Conservation (phyloP, 2,113 vertebrate genomes). For the Theristicus caerulescens region DNA sequence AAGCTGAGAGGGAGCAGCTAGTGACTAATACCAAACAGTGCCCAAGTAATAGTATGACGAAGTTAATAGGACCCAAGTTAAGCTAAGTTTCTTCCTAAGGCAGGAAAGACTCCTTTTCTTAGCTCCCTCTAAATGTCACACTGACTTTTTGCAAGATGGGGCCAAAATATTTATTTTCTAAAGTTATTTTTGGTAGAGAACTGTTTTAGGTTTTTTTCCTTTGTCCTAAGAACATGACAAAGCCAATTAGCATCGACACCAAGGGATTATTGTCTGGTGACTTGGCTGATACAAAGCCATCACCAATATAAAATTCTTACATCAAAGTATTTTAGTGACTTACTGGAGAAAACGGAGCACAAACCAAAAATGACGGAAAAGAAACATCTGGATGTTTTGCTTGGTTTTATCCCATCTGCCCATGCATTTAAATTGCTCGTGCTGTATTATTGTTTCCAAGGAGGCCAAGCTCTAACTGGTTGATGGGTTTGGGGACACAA, state of each 20-base stretch:
- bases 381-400: slow-evolving; percentile 30
- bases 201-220: slow-evolving; percentile 3
- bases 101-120: slow-evolving; percentile 65
- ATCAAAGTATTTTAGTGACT: slow-evolving; percentile 19
- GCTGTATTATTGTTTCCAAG: neutral
- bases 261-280: slow-evolving; percentile 36
- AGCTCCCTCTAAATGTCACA: slow-evolving; percentile 68
- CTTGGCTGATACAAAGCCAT: slow-evolving; percentile 27
- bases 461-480: neutral
- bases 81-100: slow-evolving; percentile 58
- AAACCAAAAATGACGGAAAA: neutral
- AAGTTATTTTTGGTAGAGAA: slow-evolving; percentile 61
- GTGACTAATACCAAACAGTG: slow-evolving; percentile 57
- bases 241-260: slow-evolving; percentile 19
- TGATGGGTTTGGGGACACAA: neutral
- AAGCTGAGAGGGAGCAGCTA: slow-evolving; percentile 48
- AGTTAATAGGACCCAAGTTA: slow-evolving; percentile 55
- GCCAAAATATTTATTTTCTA: slow-evolving; percentile 64
- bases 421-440: neutral
- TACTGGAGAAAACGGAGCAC: neutral
- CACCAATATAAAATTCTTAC: slow-evolving; percentile 9
- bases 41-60: slow-evolving; percentile 62
- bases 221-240: slow-evolving; percentile 46
- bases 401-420: neutral
- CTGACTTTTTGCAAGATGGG: slow-evolving; percentile 53